Base-by-base conservation (phyloP, 2,113 vertebrate species). In the Gallinago paraguaiae region DNA sequence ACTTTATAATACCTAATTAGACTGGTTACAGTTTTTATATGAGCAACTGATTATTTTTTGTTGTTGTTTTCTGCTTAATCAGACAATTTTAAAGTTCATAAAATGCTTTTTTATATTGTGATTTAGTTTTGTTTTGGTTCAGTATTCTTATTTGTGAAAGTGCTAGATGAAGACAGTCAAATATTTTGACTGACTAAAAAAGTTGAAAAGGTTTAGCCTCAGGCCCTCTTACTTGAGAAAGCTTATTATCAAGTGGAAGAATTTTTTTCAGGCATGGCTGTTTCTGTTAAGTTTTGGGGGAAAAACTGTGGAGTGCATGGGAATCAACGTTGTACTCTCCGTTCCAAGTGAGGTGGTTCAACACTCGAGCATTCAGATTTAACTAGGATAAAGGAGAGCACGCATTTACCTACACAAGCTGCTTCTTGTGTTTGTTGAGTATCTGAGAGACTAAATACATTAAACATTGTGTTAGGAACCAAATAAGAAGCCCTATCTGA, bases 321-420 rank as follows among this genome's bases (percentile, higher is more conserved):
- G n/a, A 70, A 13, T 41, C 13, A 16, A 2, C 14, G 18, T 9
- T 80, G 18, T 7, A 11, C 7, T 31, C 7, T 0, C 23, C 0
- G 13, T 23, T 91, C 25, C 2, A 5, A 68, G 25, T 0, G 0
- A 3, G 20, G 6, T 30, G 9, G 3, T 33, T 67, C 10, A 13
- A 25, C 12, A 28, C 9, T 28, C 28, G 24, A 37, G 27, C 37
- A 0, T 72, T 75, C n/a, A 20, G 22, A 4, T 24, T 76, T 63
- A 51, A 17, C 9, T 28, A 22, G 35, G 18, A 8, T 51, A 48
- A 70, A 48, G 31, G 25, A 57, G 72, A 51, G 25, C 1, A 0
- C 39, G 23, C 46, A 7, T 81, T 72, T 59, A 4, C 48, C 27
- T 64, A 30, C 51, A 12, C 48, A 57, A 61, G 67, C 31, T 71